Evolutionary conservation across 2,797 vertebrate species (phyloP).

Genomic region (Todus mexicanus): DNA sequence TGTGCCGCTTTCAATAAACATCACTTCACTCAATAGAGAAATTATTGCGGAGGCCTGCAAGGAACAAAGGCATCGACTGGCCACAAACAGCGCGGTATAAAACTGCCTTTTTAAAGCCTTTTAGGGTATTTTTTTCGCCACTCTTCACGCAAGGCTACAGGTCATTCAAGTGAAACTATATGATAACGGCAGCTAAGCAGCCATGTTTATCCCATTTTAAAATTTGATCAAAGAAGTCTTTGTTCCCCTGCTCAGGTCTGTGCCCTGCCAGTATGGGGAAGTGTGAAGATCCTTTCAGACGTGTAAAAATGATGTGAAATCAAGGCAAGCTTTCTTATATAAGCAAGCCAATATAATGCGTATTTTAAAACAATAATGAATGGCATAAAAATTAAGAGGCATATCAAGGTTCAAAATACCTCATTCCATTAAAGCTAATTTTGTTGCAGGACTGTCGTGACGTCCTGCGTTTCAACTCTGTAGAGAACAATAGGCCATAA

Average conservation of each 20-base stretch:
- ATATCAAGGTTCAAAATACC: not conserved
- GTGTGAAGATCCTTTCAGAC: slow-evolving; percentile 31
- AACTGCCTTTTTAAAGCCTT: slow-evolving; percentile 24
- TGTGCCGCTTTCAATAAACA: slow-evolving; percentile 3
- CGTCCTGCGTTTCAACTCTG: not conserved
- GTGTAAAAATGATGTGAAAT: slow-evolving; percentile 45
- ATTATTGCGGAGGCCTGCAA: slow-evolving; percentile 30
- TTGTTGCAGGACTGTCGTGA: not conserved
- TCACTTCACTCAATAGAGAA: not conserved
- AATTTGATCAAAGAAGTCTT: slow-evolving; percentile 23
- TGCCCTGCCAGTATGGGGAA: slow-evolving; percentile 4
- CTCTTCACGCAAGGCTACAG: not conserved
- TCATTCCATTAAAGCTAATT: slow-evolving; percentile 12
- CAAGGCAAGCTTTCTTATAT: slow-evolving; percentile 11
- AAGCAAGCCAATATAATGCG: not conserved
- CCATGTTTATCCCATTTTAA: slow-evolving; percentile 37
- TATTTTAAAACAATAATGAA: not conserved
- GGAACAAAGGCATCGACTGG: slow-evolving; percentile 11
- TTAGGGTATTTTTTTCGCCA: not conserved
- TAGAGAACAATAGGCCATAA: not conserved
- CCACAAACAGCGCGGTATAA: slow-evolving; percentile 12
- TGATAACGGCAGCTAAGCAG: slow-evolving; percentile 15
- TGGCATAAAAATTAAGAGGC: not conserved
- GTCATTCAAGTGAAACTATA: slow-evolving; percentile 26
- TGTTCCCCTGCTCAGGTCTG: slow-evolving; percentile 13